Conservation (phyloP, 2,113 vertebrate species). For the Pseudolaguvia tuberculata region DNA sequence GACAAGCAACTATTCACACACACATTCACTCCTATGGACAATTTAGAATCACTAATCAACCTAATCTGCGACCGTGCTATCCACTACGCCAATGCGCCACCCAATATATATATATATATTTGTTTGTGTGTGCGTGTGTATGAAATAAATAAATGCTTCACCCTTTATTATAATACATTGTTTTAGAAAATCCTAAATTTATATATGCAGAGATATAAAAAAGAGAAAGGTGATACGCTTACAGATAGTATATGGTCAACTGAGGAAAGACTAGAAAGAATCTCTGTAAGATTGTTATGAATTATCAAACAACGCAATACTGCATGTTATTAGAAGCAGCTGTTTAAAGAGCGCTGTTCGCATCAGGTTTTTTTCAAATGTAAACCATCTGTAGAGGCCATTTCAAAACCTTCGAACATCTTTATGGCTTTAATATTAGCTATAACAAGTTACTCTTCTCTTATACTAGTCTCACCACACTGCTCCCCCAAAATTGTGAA, state of each 20-base stretch:
- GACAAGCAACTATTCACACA: too few relatives aligned
- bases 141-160: neutral
- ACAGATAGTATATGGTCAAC: constrained; percentile 36
- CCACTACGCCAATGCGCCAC: too few relatives aligned
- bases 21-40: too few relatives aligned
- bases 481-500: constrained; percentile 16
- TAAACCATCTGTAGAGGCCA: constrained; percentile 51
- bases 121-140: too few relatives aligned
- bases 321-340: constrained; percentile 53
- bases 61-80: too few relatives aligned
- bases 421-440: constrained; percentile 49
- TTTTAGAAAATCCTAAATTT: too few relatives aligned
- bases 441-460: constrained; percentile 42
- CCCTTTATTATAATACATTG: too few relatives aligned
- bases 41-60: too few relatives aligned
- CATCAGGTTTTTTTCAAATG: constrained; percentile 59
- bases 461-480: constrained; percentile 27
- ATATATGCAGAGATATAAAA: neutral
- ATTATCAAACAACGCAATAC: constrained; percentile 56
- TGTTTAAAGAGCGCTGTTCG: constrained; percentile 48
- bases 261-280: constrained; percentile 34
- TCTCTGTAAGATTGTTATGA: constrained; percentile 52
- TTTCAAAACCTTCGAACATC: constrained; percentile 42
- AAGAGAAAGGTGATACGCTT: constrained; percentile 4
- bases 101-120: too few relatives aligned